These are phyloP conservation scores for Eupeodes latifasciatus DNA, from an alignment of 2,888 invertebrate species.

Conservation along the genomic window DNA sequence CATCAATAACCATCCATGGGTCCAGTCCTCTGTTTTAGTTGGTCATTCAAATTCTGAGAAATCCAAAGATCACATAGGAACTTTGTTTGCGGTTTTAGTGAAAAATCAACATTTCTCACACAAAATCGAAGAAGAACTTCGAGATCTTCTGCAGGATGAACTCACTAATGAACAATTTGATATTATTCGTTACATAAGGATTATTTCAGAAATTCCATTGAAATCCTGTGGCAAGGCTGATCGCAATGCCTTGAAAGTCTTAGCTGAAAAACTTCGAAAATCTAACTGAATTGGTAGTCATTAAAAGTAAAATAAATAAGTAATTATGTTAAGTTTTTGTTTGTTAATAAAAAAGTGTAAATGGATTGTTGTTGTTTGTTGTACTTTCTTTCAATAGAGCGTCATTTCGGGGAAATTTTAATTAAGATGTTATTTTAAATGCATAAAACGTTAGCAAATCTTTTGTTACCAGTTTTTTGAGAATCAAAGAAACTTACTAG, in stretches of 20 bases:
- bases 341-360: too few relatives aligned
- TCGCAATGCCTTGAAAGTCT: slow-evolving; percentile 40
- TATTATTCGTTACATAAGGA: slow-evolving; percentile 30
- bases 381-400: too few relatives aligned
- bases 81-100: background rate
- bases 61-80: slow-evolving; percentile 28
- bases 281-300: background rate
- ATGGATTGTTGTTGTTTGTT: too few relatives aligned
- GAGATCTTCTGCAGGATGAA: background rate
- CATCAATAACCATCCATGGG: slow-evolving; percentile 30
- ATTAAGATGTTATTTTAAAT: too few relatives aligned
- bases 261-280: slow-evolving; percentile 12
- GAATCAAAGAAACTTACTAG: too few relatives aligned
- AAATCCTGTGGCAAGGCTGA: slow-evolving; percentile 69
- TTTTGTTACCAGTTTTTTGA: too few relatives aligned
- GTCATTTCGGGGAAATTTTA: too few relatives aligned
- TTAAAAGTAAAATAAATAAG: too few relatives aligned
- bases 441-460: too few relatives aligned
- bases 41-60: background rate
- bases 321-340: background rate
- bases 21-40: slow-evolving; percentile 1
- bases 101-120: background rate
- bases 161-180: slow-evolving; percentile 20
- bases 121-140: slow-evolving; percentile 13
- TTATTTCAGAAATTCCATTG: slow-evolving; percentile 49